Evolutionary conservation across 2,113 vertebrate species (phyloP), one percentile per base, ranked within the genome.

Genomic region (Rousettus leschenaultii): DNA sequence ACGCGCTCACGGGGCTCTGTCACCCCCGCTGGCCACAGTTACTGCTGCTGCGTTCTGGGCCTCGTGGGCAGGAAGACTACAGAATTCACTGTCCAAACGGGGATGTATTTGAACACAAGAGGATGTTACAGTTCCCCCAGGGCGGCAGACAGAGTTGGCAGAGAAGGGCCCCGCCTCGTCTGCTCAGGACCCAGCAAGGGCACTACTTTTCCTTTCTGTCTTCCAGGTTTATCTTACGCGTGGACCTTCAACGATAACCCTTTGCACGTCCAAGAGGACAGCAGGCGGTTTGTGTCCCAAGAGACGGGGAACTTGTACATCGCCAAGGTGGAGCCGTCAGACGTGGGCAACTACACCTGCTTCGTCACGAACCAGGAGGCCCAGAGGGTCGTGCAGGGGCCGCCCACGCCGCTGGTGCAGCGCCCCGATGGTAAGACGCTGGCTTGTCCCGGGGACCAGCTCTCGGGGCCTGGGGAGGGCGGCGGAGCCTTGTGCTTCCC

Each of bases 331-430:
- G 99, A 99, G 83, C 97, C 98, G 0, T 99, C 98, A 0, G 99
- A 99, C 0, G 99, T 98, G 1, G 99, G 99, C 40, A 99, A 99
- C 93, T 99, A 99, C 88, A 99, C 98, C 0, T 99, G 99, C 3
- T 97, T 96, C 2, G 98, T 99, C 91, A 99, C 98, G 22, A 99
- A 99, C 91, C 66, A 97, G 21, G 97, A 98, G 97, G 99, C 99
- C 1, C 98, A 97, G 35, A 96, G 97, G 86, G 99, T 97, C 0
- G 98, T 97, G 0, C 53, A 93, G 95, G 99, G 99, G 48, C 98
- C 99, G 0, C 99, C 99, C 5, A 99, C 99, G 0, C 99, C 99
- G 0, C 98, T 99, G 97, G 98, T 99, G 48, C 99, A 99, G 35
- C 98, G 99, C 10, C 95, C 97, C 0, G 99, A 99, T 13, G 99